These are phyloP conservation scores for Gymnogyps californianus DNA, from an alignment of 2,113 vertebrate genomes.

Conservation along the genomic window DNA sequence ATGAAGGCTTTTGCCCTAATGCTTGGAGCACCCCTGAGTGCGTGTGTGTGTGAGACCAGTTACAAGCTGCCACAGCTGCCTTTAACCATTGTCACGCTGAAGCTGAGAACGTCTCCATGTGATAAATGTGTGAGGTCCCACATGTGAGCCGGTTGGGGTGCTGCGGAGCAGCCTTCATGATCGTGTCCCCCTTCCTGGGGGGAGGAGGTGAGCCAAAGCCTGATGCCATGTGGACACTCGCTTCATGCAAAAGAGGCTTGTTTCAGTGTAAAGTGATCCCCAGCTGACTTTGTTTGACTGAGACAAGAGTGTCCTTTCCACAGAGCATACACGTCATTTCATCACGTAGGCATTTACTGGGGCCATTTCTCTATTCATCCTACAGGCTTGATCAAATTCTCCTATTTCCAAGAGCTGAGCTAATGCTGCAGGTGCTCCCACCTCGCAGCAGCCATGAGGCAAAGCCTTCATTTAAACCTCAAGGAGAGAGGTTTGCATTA, in stretches of 20 bases:
- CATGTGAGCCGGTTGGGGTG: background rate
- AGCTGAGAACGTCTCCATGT: background rate
- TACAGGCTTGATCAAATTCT: background rate
- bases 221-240: background rate
- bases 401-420: background rate
- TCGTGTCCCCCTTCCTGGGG: background rate
- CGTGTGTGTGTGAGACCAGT: no score
- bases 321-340: rapidly evolving
- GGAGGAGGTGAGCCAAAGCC: background rate
- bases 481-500: background rate
- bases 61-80: background rate
- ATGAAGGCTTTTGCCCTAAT: background rate
- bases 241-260: background rate
- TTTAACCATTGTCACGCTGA: background rate
- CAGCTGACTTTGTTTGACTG: background rate
- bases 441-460: rapidly evolving
- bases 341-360: background rate
- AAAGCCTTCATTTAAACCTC: background rate
- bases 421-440: background rate
- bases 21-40: background rate
- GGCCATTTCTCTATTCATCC: background rate
- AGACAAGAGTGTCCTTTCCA: background rate
- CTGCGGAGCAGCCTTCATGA: background rate
- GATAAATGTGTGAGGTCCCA: background rate
- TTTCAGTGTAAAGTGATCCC: background rate